Evolutionary conservation across 2,888 invertebrate species (phyloP).

Genomic region (Caenorhabditis plicata): DNA sequence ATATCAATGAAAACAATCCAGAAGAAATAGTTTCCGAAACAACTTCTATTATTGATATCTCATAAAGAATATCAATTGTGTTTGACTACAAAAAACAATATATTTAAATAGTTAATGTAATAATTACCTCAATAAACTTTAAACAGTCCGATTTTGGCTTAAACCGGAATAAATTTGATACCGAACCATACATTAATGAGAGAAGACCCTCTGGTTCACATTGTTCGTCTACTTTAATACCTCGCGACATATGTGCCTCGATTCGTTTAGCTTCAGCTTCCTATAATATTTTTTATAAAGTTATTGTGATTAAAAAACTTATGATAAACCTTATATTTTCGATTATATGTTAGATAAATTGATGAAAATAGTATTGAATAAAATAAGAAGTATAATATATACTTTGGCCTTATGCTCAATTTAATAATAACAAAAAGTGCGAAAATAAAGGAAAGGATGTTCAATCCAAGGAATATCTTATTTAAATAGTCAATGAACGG

Average conservation of each 20-base stretch:
- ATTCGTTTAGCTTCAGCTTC: constrained; percentile 21
- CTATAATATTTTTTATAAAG: too few species aligned
- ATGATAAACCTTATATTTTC: constrained; percentile 30
- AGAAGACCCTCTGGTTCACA: constrained; percentile 27
- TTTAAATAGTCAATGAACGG: too few species aligned
- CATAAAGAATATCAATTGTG: constrained; percentile 26
- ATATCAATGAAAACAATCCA: constrained; percentile 24
- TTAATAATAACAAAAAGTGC: constrained; percentile 16
- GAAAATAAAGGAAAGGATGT: constrained; percentile 10
- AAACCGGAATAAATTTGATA: constrained; percentile 17
- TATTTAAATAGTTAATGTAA: neutral
- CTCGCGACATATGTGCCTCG: constrained; percentile 10
- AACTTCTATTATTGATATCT: constrained; percentile 30
- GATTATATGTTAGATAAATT: constrained; percentile 19
- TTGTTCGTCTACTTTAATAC: constrained; percentile 1
- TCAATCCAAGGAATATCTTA: too few species aligned
- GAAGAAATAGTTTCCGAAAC: constrained; percentile 21
- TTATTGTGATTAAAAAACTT: too few species aligned
- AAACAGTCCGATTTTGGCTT: constrained; percentile 22
- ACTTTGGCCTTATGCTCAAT: constrained; percentile 9
- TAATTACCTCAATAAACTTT: constrained; percentile 23
- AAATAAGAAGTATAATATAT: constrained; percentile 19
- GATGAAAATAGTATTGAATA: constrained; percentile 15
- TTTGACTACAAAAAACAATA: constrained; percentile 9
- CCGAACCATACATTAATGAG: constrained; percentile 14